A percentile compares a stretch with the other conserved stretches of the same genome.
These are phyloP conservation scores for Protonemura montana DNA, from an alignment of 2,888 invertebrate species.

Conservation along the genomic window DNA sequence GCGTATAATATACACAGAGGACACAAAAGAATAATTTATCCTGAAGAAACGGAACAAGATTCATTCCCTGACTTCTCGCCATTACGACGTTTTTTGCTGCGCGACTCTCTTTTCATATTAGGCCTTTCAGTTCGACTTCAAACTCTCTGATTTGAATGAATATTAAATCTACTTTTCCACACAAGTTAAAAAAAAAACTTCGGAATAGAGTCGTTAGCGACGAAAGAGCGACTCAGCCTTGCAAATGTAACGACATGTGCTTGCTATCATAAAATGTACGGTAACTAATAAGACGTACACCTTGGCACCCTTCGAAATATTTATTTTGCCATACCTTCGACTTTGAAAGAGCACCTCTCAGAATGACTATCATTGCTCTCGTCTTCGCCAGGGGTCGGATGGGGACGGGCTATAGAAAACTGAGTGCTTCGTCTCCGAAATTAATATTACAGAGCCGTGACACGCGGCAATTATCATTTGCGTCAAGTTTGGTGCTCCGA, in stretches of 20 bases:
- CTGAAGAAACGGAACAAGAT: background rate
- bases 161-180: background rate
- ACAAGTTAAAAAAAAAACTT: background rate
- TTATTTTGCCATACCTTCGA: background rate
- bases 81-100: background rate
- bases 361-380: background rate
- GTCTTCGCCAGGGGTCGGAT: background rate
- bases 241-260: background rate
- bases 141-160: background rate
- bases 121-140: background rate
- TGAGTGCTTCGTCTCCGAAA: constrained; percentile 28
- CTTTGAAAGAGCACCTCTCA: background rate
- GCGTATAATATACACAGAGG: background rate
- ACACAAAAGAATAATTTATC: background rate
- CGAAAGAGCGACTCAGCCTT: background rate
- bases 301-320: background rate
- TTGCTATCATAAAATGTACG: background rate
- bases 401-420: background rate
- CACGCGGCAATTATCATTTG: constrained; percentile 31
- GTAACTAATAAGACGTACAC: background rate
- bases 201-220: background rate
- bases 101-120: constrained; percentile 1
- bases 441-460: constrained; percentile 25
- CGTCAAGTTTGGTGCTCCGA: constrained; percentile 14
- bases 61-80: background rate